Conservation (phyloP, 2,797 vertebrate genomes). For the Urophycis tenuis region DNA sequence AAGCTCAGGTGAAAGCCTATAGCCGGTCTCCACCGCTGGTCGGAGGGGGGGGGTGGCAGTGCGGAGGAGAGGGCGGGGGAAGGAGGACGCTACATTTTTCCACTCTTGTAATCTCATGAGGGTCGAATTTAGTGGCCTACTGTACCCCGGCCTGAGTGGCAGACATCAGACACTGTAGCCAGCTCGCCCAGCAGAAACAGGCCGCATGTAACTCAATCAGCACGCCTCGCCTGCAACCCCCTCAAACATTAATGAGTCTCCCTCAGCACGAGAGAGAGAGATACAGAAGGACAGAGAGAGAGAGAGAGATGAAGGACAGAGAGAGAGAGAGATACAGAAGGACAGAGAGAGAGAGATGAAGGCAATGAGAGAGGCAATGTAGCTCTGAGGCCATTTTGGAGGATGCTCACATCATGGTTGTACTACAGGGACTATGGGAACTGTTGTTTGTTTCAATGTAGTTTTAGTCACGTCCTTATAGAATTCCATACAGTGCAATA, state of each 20-base stretch:
- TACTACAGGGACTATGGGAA: no score
- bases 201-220: conserved; percentile 60
- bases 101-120: conserved; percentile 30
- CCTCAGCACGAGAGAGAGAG: no score
- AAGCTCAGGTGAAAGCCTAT: not conserved
- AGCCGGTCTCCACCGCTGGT: no score
- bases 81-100: conserved; percentile 42
- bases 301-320: no score
- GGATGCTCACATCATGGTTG: no score
- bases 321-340: no score
- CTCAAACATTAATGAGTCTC: conserved; percentile 51
- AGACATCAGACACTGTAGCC: conserved; percentile 42
- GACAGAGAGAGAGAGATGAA: no score
- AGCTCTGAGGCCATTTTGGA: not conserved
- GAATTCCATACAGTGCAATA: no score
- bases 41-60: not conserved
- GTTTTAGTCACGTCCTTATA: not conserved
- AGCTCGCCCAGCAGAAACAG: conserved; percentile 22
- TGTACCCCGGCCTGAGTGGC: conserved; percentile 11
- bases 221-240: conserved; percentile 17
- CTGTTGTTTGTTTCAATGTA: not conserved
- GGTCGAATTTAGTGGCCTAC: not conserved
- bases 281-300: no score
- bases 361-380: no score
- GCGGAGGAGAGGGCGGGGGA: not conserved